phyloP scores from a whole-genome alignment of 2,113 vertebrate species.

The Urocynchramus pylzowi region DNA sequence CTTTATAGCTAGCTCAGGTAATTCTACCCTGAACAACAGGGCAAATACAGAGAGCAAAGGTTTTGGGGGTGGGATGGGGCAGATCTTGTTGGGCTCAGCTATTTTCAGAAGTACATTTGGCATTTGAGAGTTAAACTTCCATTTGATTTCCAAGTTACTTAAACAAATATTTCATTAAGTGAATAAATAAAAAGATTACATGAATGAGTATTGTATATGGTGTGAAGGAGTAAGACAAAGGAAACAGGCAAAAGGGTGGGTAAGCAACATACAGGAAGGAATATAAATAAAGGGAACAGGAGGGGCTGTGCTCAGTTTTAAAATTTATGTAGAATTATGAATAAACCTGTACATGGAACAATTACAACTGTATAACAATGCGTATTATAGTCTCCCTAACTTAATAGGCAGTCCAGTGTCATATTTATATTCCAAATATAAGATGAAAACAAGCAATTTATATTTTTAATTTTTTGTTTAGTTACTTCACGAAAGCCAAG shows the following conservation, averaged over 20 bases:
- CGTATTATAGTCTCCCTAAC: background rate
- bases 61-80: background rate
- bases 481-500: conserved; percentile 92
- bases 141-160: background rate
- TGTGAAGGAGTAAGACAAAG: background rate
- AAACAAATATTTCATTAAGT: background rate
- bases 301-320: background rate
- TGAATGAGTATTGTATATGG: background rate
- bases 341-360: background rate
- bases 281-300: background rate
- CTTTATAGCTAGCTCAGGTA: background rate
- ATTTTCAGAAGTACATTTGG: background rate
- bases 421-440: background rate
- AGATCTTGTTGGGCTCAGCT: background rate
- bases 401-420: background rate
- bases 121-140: background rate
- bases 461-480: conserved; percentile 37
- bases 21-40: background rate
- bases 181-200: background rate
- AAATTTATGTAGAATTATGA: background rate
- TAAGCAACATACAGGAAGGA: background rate
- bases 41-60: background rate
- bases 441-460: background rate
- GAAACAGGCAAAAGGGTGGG: background rate
- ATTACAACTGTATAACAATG: background rate